Percentiles rank a stretch among this genome's conserved stretches.
Evolutionary conservation across 2,888 invertebrate genomes (phyloP).

Genomic region (Margaritifera margaritifera): DNA sequence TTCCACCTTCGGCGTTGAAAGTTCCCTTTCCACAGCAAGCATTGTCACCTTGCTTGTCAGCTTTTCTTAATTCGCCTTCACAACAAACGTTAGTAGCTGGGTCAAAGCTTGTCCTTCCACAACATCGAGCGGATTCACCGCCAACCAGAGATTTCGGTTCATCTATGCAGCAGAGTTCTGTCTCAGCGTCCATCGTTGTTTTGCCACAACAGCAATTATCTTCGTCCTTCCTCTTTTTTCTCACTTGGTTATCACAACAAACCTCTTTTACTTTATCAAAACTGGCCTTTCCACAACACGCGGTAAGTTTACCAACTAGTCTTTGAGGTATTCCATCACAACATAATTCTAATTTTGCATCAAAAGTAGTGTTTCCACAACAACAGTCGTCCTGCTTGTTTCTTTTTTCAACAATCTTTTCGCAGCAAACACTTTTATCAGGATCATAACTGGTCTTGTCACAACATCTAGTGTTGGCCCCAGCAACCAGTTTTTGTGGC

Average conservation of each 20-base stretch:
- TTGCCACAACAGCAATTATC: too few relatives aligned
- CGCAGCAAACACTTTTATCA: constrained; percentile 17
- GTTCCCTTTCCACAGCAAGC: constrained; percentile 32
- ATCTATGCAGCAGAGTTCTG: too few relatives aligned
- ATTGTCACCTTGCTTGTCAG: constrained; percentile 19
- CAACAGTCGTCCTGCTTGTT: constrained; percentile 18
- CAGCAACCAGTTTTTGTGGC: constrained; percentile 14
- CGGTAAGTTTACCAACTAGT: not conserved
- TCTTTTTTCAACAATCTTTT: constrained; percentile 11
- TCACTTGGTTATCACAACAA: too few relatives aligned
- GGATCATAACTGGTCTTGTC: constrained; percentile 24
- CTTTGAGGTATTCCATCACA: constrained; percentile 21
- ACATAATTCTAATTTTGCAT: constrained; percentile 21
- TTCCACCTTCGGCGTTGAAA: constrained; percentile 22
- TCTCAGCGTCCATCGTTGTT: too few relatives aligned
- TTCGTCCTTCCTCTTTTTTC: too few relatives aligned
- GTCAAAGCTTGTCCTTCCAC: constrained; percentile 22
- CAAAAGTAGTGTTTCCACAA: constrained; percentile 19
- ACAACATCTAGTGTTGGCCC: constrained; percentile 25
- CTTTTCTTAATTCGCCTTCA: constrained; percentile 11
- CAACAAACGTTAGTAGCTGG: constrained; percentile 23
- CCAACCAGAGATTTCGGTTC: constrained; percentile 17
- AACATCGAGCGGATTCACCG: constrained; percentile 23
- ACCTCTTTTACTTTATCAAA: too few relatives aligned
- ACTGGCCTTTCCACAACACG: too few relatives aligned